A percentile compares a stretch with the other conserved stretches of the same genome.
Evolutionary conservation across 2,113 vertebrate species (phyloP).

Genomic region (Paradoxurus hermaphroditus): DNA sequence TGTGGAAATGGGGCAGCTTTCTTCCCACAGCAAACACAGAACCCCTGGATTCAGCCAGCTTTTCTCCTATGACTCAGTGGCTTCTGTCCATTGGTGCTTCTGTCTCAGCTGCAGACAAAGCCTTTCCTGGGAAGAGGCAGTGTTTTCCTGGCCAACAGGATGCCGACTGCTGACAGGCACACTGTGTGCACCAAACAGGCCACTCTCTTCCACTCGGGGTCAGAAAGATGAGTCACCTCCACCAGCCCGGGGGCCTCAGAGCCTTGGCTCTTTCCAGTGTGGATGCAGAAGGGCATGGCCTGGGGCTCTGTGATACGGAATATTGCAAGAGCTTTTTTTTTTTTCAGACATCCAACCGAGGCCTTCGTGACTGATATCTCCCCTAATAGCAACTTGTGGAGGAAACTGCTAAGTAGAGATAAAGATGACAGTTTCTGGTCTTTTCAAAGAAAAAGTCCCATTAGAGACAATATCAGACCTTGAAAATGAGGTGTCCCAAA

Average conservation of each 20-base stretch:
- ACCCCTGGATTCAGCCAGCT: neutral
- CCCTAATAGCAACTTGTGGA: slow-evolving; percentile 38
- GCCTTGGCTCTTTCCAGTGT: slow-evolving; percentile 21
- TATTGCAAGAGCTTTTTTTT: neutral
- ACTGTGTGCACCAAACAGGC: neutral
- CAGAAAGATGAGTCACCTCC: slow-evolving; percentile 76
- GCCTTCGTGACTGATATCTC: slow-evolving; percentile 39
- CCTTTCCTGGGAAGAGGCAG: slow-evolving; percentile 54
- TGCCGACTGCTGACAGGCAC: slow-evolving; percentile 63
- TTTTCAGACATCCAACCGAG: neutral
- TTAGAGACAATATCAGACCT: neutral
- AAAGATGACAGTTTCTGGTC: slow-evolving; percentile 58
- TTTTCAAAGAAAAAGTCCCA: slow-evolving; percentile 35
- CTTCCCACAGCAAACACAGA: neutral
- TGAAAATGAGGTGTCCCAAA: neutral
- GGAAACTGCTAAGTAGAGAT: slow-evolving; percentile 67
- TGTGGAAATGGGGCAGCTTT: neutral
- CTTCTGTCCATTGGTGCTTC: neutral
- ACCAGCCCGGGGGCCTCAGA: neutral
- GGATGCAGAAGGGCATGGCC: neutral
- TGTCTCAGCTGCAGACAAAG: slow-evolving; percentile 57
- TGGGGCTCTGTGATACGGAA: neutral
- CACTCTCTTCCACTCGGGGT: neutral
- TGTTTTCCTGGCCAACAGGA: slow-evolving; percentile 72
- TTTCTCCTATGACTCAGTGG: slow-evolving; percentile 62